Percentiles rank a stretch among this genome's conserved stretches.
phyloP scores from a whole-genome alignment of 1,140 invertebrate species.

The Bombus turneri region DNA sequence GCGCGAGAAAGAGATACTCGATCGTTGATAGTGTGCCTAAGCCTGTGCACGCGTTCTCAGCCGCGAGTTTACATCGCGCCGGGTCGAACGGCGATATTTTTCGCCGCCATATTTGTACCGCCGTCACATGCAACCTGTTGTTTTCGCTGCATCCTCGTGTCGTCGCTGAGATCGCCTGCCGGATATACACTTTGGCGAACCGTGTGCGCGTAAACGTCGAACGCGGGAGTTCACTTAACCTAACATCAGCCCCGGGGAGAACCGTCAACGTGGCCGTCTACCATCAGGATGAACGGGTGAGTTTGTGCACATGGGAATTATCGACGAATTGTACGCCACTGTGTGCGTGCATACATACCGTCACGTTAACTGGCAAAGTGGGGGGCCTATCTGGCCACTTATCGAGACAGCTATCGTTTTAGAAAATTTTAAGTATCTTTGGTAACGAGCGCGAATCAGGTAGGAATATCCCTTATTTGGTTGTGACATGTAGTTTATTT shows the following conservation, averaged over 20 bases:
- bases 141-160: conserved; percentile 69
- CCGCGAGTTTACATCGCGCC: background rate
- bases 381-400: background rate
- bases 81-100: conserved; percentile 15
- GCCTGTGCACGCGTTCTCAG: background rate
- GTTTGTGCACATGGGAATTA: conserved; percentile 56
- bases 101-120: conserved; percentile 63
- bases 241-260: conserved; percentile 32
- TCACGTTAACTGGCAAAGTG: background rate
- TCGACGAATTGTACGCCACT: conserved; percentile 39
- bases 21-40: background rate
- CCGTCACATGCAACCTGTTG: conserved; percentile 75
- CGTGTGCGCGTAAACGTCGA: conserved; percentile 23
- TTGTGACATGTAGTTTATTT: background rate
- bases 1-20: conserved; percentile 6
- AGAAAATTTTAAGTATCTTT: no score
- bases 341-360: background rate
- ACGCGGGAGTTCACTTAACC: conserved; percentile 59
- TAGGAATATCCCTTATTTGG: background rate
- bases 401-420: background rate
- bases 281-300: conserved; percentile 78
- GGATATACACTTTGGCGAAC: conserved; percentile 38
- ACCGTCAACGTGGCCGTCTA: conserved; percentile 58
- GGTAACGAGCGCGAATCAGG: background rate
- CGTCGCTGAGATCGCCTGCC: conserved; percentile 52